These are phyloP conservation scores for Perognathus longimembris DNA, from an alignment of 2,113 vertebrate species.

Conservation along the genomic window DNA sequence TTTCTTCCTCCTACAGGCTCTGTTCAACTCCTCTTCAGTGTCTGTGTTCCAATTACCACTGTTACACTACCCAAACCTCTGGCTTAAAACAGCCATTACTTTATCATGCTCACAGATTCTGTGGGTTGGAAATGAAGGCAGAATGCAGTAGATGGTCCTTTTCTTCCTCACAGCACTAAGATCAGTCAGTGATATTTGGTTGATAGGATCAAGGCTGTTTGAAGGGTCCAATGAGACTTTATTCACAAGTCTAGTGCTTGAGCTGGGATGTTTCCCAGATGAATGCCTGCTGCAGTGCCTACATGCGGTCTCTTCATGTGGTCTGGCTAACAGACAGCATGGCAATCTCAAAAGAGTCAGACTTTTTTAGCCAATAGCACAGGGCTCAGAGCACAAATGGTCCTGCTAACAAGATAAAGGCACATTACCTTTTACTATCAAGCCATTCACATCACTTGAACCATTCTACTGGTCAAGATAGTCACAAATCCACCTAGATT, in stretches of 20 bases:
- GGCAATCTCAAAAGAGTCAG: background rate
- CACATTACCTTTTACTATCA: background rate
- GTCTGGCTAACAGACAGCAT: conserved; percentile 17
- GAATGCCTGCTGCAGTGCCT: background rate
- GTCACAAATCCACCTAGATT: background rate
- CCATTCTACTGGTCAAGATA: background rate
- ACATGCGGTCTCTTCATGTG: background rate
- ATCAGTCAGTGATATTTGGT: background rate
- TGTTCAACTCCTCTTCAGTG: background rate
- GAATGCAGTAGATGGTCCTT: background rate
- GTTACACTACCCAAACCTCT: background rate
- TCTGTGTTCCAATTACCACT: background rate
- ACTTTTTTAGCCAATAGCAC: background rate
- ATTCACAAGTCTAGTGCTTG: conserved; percentile 7
- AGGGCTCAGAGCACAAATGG: background rate
- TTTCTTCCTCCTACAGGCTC: background rate
- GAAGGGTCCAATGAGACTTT: background rate
- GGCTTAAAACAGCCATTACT: background rate
- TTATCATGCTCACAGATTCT: conserved; percentile 15
- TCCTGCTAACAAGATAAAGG: background rate
- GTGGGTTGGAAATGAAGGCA: background rate
- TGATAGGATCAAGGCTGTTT: background rate
- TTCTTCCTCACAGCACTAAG: background rate
- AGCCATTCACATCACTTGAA: background rate
- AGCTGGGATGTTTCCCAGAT: background rate